Evolutionary conservation across 2,888 invertebrate genomes (phyloP).

Genomic region (Euproctis similis): DNA sequence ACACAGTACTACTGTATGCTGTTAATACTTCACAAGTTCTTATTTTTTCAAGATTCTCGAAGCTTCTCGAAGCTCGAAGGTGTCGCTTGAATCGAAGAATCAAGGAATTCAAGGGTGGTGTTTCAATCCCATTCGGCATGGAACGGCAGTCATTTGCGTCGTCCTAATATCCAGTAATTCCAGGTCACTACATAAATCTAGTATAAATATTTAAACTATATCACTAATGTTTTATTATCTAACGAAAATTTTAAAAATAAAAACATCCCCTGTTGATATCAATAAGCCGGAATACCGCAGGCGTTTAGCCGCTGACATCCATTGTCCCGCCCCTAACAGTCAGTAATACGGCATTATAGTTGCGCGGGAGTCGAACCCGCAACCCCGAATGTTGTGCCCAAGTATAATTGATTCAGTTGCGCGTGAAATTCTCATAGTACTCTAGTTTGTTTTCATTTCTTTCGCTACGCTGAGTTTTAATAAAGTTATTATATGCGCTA

Average conservation of each 20-base stretch:
- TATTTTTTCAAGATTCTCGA: too few relatives aligned
- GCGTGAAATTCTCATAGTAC: slow-evolving; percentile 54
- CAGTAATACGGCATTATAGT: slow-evolving; percentile 27
- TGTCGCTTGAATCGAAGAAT: too few relatives aligned
- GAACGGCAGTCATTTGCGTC: too few relatives aligned
- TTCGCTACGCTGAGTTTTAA: slow-evolving; percentile 40
- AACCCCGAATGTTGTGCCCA: slow-evolving; percentile 40
- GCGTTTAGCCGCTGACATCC: slow-evolving; percentile 66
- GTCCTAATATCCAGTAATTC: too few relatives aligned
- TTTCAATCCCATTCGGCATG: too few relatives aligned
- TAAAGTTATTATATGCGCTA: slow-evolving; percentile 24
- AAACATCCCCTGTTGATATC: slow-evolving; percentile 31
- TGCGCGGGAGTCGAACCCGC: slow-evolving; percentile 44
- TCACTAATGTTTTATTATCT: too few relatives aligned
- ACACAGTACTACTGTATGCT: too few relatives aligned
- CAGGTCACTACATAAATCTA: too few relatives aligned
- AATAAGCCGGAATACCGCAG: slow-evolving; percentile 62
- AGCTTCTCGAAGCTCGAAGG: too few relatives aligned
- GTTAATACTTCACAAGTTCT: too few relatives aligned
- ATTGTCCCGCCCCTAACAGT: slow-evolving; percentile 52
- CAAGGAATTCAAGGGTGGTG: too few relatives aligned
- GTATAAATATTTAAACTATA: too few relatives aligned
- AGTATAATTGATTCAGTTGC: slow-evolving; percentile 65
- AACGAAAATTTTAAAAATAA: slow-evolving; percentile 4
- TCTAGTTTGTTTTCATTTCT: slow-evolving; percentile 34